Percentiles rank a stretch among this genome's conserved stretches.
These are phyloP conservation scores for Melieria omissa DNA, from an alignment of 2,888 invertebrate genomes.

Conservation along the genomic window DNA sequence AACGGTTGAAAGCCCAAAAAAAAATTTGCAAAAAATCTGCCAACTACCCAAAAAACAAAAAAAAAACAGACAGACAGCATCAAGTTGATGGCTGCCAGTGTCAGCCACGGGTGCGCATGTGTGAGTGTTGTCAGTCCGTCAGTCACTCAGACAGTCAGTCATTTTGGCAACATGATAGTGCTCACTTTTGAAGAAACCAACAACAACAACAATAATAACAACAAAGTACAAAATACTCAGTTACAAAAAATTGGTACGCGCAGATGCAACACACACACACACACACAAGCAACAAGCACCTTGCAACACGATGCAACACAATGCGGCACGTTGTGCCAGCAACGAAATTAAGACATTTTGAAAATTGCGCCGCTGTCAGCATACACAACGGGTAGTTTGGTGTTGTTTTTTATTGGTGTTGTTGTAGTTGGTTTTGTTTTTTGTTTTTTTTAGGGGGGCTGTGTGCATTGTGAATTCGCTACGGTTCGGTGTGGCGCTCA, in stretches of 20 bases:
- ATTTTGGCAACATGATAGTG: constrained; percentile 6
- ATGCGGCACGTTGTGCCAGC: neutral
- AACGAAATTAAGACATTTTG: constrained; percentile 40
- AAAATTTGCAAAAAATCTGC: too few species aligned
- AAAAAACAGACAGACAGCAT: too few species aligned
- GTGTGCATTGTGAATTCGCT: too few species aligned
- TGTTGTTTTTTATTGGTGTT: neutral
- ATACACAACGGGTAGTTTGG: neutral
- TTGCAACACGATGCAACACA: neutral
- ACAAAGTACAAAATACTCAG: too few species aligned
- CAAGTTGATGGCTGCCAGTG: neutral
- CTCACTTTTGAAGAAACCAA: constrained; percentile 10
- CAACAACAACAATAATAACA: too few species aligned
- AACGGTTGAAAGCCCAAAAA: too few species aligned
- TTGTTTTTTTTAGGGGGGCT: neutral
- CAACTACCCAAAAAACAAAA: too few species aligned
- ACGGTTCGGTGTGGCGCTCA: neutral
- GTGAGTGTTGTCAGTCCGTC: neutral
- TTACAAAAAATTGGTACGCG: neutral
- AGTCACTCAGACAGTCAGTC: constrained; percentile 22
- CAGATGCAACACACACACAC: neutral
- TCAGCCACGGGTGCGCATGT: neutral
- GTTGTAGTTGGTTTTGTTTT: neutral
- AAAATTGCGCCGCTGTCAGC: constrained; percentile 30
- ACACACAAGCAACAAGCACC: constrained; percentile 2